Evolutionary conservation across 2,888 invertebrate species (phyloP), one percentile per base, ranked within the genome.

Genomic region (Antheraea assamensis): DNA sequence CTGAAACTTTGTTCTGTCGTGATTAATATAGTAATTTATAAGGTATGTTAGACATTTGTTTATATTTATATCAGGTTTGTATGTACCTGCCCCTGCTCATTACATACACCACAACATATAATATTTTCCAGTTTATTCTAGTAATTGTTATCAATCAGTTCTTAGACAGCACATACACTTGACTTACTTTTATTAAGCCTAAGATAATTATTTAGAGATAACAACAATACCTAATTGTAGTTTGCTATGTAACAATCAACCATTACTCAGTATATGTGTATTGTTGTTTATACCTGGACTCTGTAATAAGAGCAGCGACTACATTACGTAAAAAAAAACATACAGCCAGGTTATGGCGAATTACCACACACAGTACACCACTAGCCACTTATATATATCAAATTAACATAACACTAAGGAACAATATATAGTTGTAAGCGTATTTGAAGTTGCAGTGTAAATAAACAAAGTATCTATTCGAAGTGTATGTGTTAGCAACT

Each of bases 401-500:
- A 61, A 61, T 8, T 17, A 61, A 61, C 27, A 61, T 21, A 27
- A 61, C 61, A 61, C 17, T 21, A n/a, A 13, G 8, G 3, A 27
- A 61, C 58, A 61, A 61, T 13, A n/a, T 52, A 58, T 24, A 27
- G 27, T 15, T 27, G 3, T 61, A 5, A 61, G 17, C 27, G 27
- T 61, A 17, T 58, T 10, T 3, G 27, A 30, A 61, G 27, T 61
- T 17, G 27, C 13, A 13, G 27, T 17, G 61, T 61, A 27, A 27
- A 61, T 15, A 61, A 61, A 27, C 61, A 30, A 10, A 27, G 27
- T 30, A 24, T 1, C 8, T 42, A 42, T 24, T 13, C 5, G 58
- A 55, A 21, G n/a, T 55, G 31, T 30, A 49, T 17, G 24, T 17
- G 58, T 10, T 13, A 0, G 27, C 15, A 4, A 79, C 90, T 90